A percentile compares a stretch with the other conserved stretches of the same genome.
These are phyloP conservation scores for Lepeophtheirus nordmannii DNA, from an alignment of 2,888 invertebrate species.

Conservation along the genomic window DNA sequence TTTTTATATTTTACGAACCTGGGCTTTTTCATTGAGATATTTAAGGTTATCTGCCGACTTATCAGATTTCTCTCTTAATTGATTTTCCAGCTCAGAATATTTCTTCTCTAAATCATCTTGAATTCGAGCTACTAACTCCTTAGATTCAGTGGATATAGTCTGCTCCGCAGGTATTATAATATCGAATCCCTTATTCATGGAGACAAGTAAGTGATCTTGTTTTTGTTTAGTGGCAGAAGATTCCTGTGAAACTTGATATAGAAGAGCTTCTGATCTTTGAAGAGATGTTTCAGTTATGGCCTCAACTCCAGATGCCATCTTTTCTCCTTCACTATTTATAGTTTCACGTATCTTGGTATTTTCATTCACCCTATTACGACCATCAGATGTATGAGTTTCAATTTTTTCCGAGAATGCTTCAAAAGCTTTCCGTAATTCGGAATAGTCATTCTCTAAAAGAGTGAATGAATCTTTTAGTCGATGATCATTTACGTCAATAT, in stretches of 20 bases:
- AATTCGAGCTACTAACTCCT: neutral
- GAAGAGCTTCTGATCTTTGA: neutral
- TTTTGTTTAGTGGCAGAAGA: neutral
- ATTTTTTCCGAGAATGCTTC: neutral
- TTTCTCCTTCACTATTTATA: neutral
- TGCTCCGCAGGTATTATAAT: neutral
- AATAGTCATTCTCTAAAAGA: neutral
- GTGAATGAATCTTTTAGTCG: neutral
- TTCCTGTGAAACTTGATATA: neutral
- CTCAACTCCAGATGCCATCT: neutral
- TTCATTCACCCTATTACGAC: neutral
- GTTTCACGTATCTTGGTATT: neutral
- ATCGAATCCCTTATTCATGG: neutral
- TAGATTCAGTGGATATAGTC: neutral
- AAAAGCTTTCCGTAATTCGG: neutral
- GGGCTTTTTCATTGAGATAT: neutral
- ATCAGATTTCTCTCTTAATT: neutral
- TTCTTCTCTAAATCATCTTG: constrained; percentile 3
- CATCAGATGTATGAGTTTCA: neutral
- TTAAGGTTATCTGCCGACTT: neutral
- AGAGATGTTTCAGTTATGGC: neutral
- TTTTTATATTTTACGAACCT: neutral
- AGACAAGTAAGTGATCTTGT: neutral
- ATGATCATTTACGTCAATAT: neutral
- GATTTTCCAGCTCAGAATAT: neutral